These are phyloP conservation scores for Hylomyscus alleni DNA, from an alignment of 2,797 vertebrate genomes.

Conservation along the genomic window DNA sequence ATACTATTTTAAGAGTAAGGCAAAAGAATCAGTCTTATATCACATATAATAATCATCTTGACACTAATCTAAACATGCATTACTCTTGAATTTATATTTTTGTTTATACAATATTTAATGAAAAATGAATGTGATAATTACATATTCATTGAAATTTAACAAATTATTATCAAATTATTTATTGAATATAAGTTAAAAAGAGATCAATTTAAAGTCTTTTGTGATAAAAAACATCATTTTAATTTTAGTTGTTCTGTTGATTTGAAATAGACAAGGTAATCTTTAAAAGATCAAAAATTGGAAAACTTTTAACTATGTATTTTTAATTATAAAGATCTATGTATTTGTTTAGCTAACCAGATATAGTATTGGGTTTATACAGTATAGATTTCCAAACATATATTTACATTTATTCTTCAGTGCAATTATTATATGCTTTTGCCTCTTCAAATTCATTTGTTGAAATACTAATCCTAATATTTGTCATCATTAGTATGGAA, in stretches of 20 bases:
- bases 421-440: not conserved
- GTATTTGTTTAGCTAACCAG: not conserved
- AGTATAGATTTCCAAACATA: not conserved
- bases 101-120: not conserved
- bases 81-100: not conserved
- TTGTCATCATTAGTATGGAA: not conserved
- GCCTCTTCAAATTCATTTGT: not conserved
- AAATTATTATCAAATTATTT: not conserved
- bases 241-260: not conserved
- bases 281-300: not conserved
- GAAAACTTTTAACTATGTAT: not conserved
- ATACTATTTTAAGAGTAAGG: not conserved
- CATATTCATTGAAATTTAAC: not conserved
- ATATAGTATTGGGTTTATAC: not conserved
- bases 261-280: not conserved
- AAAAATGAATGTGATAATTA: conserved; percentile 6
- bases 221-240: not conserved
- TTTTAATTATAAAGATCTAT: not conserved
- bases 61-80: not conserved
- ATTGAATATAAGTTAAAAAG: not conserved
- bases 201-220: not conserved
- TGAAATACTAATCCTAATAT: not conserved
- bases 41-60: not conserved
- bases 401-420: not conserved
- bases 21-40: not conserved